phyloP scores from a whole-genome alignment of 2,797 vertebrate genomes.

The Mus caroli region DNA sequence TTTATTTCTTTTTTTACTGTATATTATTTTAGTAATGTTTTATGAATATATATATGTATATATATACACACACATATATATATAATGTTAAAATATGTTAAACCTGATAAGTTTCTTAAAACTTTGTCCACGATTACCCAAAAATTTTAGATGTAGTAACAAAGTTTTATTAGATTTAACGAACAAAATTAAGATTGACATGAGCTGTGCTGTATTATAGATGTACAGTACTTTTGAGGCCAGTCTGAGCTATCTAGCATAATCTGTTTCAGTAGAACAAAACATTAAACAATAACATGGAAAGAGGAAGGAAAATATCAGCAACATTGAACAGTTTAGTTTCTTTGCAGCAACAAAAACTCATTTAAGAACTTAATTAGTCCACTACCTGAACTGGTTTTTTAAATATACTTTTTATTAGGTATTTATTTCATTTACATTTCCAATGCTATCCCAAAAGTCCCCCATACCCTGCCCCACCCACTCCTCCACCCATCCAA shows the following conservation, averaged over 20 bases:
- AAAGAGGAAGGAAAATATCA: background rate
- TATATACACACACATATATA: too few relatives aligned
- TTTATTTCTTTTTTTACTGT: constrained; percentile 16
- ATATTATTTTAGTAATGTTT: background rate
- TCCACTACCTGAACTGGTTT: background rate
- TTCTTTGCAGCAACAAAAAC: background rate
- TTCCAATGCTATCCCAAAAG: too few relatives aligned
- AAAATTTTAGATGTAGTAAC: constrained; percentile 9
- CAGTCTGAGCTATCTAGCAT: background rate
- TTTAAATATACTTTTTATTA: too few relatives aligned
- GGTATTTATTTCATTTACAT: too few relatives aligned
- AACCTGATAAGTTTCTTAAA: background rate
- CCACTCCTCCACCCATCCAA: too few relatives aligned
- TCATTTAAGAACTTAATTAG: constrained; percentile 8
- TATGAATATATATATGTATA: too few relatives aligned
- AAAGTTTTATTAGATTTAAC: background rate
- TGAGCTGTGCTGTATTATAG: too few relatives aligned
- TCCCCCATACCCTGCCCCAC: too few relatives aligned
- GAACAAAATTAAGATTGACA: background rate
- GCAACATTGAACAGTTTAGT: background rate
- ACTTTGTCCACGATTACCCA: background rate
- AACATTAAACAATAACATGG: background rate
- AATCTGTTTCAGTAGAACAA: background rate
- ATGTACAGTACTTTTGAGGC: background rate
- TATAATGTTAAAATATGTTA: background rate